Evolutionary conservation across 1,140 invertebrate species (phyloP), one percentile per base, ranked within the genome.

Genomic region (Portunus trituberculatus): DNA sequence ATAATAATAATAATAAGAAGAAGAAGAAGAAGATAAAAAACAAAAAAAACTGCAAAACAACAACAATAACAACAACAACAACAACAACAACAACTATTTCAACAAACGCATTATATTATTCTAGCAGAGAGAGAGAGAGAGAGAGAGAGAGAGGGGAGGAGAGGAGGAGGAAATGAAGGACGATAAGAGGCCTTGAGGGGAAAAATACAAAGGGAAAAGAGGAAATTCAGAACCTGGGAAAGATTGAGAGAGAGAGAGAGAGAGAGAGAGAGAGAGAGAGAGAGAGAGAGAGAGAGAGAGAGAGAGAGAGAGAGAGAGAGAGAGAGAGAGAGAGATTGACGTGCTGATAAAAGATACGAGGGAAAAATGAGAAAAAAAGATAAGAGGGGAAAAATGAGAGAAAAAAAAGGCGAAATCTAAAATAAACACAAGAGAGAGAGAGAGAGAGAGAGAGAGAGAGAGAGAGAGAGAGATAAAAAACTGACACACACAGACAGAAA

Each of bases 261-360:
- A 84, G 82, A 84, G 82, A 84, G 82, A 84, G 82, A 84, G 82
- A 84, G 82, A 84, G 82, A 84, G 82, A 84, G 82, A 84, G 82
- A 84, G 82, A 84, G 82, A 84, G 82, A 84, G 82, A 84, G 82
- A 84, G 82, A 84, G 82, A 84, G 82, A 84, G 82, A 84, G 82
- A 84, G 82, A 84, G 82, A 84, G 82, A 84, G 82, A 84, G 82
- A 84, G 82, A 31, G 82, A 31, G 82, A 84, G 82, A 31, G 29
- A 84, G 25, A 31, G 25, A 84, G 29, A 28, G 20, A 32, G 83
- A 32, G n/a, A 32, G 83, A 28, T 10, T 10, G n/a, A 32, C 31
- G 10, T 25, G 83, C n/a, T 82, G 76, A 28, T 28, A 82, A 82
- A 82, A 82, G 28, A 25, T 20, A 28, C 28, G 76, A 25, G 76